Base-by-base conservation (phyloP, 2,888 invertebrate genomes). In the Leptinotarsa tumamoca region DNA sequence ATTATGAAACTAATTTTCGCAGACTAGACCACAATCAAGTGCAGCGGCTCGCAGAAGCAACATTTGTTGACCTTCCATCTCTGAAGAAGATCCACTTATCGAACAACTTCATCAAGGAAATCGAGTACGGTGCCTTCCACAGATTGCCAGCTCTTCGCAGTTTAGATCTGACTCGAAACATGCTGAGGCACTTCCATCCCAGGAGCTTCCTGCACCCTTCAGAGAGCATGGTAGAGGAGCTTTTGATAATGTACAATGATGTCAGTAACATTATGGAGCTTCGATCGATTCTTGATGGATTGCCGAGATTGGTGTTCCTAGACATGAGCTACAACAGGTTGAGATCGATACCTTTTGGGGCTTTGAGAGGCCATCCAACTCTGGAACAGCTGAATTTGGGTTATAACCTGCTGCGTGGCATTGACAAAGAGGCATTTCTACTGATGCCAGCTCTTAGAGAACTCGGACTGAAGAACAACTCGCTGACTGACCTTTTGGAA, bases 371-470 rank as follows among this genome's bases (percentile, higher is more conserved):
- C 2, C 96, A 96, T 85, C 92, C 94, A 0, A 94, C 93, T 70
- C 87, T 97, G 80, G 96, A 96, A 87, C 91, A 95, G 81, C 89
- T 96, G 51, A 94, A 96, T 89, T 89, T 96, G 74, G 94, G 95
- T 85, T 93, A 94, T 87, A 97, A 97, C 84, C 91, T 91, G 79
- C 90, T 96, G 69, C 92, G 92, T 76, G 91, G 92, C 69, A 92
- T 96, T 73, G 94, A 95, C 82, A 90, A 93, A 56, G 95, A 96
- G 85, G 94, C 96, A 0, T 93, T 97, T 85, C 92, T 93, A 85
- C 94, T 94, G 18, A 94, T 97, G 93, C 95, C 95, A 0, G 94
- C 95, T 0, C 88, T 97, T 54, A 90, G 96, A 81, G 96, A 96
- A 85, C 89, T 97, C 52, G 92, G 95, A 82, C 89, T 97, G 76